phyloP scores from a whole-genome alignment of 1,140 invertebrate genomes.

The Sycophaga agraensis region DNA sequence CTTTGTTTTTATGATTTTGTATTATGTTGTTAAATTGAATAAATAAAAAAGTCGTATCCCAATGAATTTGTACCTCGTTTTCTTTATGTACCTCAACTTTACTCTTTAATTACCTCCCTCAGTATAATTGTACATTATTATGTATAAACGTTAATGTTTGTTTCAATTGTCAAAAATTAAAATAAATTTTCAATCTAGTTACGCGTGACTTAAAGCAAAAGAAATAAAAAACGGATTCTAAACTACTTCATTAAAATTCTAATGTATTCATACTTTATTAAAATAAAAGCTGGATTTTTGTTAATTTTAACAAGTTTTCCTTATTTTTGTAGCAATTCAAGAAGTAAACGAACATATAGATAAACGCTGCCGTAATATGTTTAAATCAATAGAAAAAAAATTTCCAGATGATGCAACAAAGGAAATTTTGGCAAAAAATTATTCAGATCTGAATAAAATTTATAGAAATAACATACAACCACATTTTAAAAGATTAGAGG shows the following conservation, averaged over 20 bases:
- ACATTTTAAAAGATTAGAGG: constrained; percentile 41
- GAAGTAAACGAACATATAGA: constrained; percentile 37
- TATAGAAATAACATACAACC: constrained; percentile 31
- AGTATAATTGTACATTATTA: neutral
- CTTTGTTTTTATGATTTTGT: constrained; percentile 5
- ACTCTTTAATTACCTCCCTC: too few relatives aligned
- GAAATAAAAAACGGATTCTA: too few relatives aligned
- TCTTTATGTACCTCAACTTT: constrained; percentile 11
- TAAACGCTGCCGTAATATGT: constrained; percentile 34
- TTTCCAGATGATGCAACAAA: constrained; percentile 29
- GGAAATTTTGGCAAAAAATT: constrained; percentile 28
- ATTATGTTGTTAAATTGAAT: constrained; percentile 17
- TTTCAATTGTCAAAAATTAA: too few relatives aligned
- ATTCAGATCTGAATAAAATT: constrained; percentile 35
- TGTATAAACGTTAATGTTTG: neutral
- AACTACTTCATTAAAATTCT: too few relatives aligned
- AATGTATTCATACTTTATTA: too few relatives aligned
- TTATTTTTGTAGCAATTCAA: constrained; percentile 37
- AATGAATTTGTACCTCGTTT: neutral
- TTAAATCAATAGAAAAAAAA: constrained; percentile 34
- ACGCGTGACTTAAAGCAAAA: too few relatives aligned
- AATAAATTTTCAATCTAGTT: too few relatives aligned
- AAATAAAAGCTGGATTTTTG: too few relatives aligned
- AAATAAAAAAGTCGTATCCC: constrained; percentile 9
- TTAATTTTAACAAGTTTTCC: too few relatives aligned